Percentiles rank a stretch among this genome's conserved stretches.
Conservation (phyloP, 2,797 vertebrate species). For the Avahi laniger region DNA sequence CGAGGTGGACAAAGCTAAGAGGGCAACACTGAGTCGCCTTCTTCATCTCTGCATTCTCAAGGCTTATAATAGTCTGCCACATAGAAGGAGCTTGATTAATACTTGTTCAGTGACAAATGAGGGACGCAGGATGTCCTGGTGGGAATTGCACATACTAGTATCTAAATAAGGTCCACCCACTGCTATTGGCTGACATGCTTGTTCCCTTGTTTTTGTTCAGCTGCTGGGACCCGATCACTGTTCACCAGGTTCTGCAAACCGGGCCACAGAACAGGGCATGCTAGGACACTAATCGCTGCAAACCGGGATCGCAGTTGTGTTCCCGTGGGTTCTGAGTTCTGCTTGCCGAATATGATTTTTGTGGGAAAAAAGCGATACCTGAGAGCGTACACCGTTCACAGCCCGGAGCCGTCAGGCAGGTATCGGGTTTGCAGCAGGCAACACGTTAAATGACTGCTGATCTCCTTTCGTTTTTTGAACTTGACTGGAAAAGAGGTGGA, state of each 20-base stretch:
- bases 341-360: conserved; percentile 81
- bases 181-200: not conserved
- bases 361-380: conserved; percentile 83
- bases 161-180: not conserved
- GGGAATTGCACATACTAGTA: not conserved
- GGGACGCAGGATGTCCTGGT: not conserved
- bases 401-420: conserved; percentile 70
- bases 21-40: not conserved
- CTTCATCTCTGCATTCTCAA: not conserved
- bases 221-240: not conserved
- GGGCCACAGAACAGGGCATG: not conserved
- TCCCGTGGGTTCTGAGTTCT: conserved; percentile 75
- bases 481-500: not conserved
- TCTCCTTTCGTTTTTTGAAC: conserved; percentile 34
- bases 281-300: conserved; percentile 79
- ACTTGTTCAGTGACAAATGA: conserved; percentile 8
- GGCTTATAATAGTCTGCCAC: not conserved
- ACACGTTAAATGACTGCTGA: not conserved
- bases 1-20: not conserved
- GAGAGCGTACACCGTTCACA: conserved; percentile 68
- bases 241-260: not conserved
- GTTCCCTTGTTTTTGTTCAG: not conserved
- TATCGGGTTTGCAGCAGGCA: not conserved
- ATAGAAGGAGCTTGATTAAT: not conserved
- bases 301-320: conserved; percentile 71